Percentiles rank a stretch among this genome's conserved stretches.
Evolutionary conservation across 2,888 invertebrate genomes (phyloP).

Genomic region (Eucera pruinosa): DNA sequence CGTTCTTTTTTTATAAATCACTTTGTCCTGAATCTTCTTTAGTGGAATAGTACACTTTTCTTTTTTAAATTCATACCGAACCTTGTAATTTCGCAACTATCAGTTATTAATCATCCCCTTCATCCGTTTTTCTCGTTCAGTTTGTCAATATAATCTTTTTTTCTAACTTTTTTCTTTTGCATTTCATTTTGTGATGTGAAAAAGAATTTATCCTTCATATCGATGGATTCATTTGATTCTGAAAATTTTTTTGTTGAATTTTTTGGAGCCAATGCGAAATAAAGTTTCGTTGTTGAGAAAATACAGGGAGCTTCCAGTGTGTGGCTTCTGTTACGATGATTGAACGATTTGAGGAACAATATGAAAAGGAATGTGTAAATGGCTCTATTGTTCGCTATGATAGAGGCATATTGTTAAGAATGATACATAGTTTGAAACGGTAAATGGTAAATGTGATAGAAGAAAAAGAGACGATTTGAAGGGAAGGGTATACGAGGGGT

Average conservation of each 20-base stretch:
- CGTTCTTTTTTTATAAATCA: too few species aligned
- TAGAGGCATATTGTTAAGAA: too few species aligned
- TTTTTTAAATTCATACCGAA: not conserved
- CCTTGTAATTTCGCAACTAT: not conserved
- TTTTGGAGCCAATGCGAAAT: not conserved
- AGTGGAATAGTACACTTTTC: too few species aligned
- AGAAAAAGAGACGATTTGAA: not conserved
- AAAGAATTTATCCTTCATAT: not conserved
- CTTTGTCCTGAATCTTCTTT: too few species aligned
- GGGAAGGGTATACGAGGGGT: too few species aligned
- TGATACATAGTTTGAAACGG: not conserved
- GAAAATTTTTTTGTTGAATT: not conserved
- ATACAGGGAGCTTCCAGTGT: not conserved
- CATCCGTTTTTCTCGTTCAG: not conserved
- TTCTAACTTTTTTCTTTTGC: not conserved
- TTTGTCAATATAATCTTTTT: not conserved
- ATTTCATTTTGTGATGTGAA: too few species aligned
- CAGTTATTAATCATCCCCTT: not conserved
- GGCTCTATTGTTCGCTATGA: not conserved
- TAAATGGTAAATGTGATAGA: not conserved
- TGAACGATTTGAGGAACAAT: not conserved
- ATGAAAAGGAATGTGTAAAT: not conserved
- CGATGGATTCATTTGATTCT: not conserved
- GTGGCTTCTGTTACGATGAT: slow-evolving; percentile 7
- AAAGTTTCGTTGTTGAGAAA: not conserved